These are phyloP conservation scores for Aspiorhynchus laticeps DNA, from an alignment of 2,113 vertebrate genomes.

Conservation along the genomic window DNA sequence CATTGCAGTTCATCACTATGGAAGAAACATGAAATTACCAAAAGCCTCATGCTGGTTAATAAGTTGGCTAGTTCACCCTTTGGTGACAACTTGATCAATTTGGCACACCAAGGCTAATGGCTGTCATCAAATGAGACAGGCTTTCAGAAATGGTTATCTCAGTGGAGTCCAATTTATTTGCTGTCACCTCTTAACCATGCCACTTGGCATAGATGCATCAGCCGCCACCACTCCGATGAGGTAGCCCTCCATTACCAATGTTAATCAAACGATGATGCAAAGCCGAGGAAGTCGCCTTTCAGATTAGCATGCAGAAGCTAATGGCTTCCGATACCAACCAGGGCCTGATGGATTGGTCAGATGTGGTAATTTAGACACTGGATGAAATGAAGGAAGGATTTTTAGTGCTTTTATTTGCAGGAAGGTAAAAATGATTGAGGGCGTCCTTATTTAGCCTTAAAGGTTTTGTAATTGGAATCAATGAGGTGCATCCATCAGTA, in stretches of 20 bases:
- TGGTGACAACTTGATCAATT: conserved; percentile 76
- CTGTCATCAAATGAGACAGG: conserved; percentile 75
- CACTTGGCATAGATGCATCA: conserved; percentile 70
- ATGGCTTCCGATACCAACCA: conserved; percentile 53
- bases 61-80: conserved; percentile 64
- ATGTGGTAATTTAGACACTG: conserved; percentile 42
- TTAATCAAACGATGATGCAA: conserved; percentile 66
- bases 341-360: conserved; percentile 55
- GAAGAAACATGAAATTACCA: conserved; percentile 64
- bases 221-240: conserved; percentile 62
- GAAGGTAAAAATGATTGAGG: conserved; percentile 63
- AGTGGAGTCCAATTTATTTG: conserved; percentile 74
- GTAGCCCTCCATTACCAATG: conserved; percentile 63
- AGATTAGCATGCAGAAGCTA: conserved; percentile 59
- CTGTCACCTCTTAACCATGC: conserved; percentile 71
- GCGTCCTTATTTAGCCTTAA: conserved; percentile 65
- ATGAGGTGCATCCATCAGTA: conserved; percentile 74
- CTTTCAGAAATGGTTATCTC: conserved; percentile 73
- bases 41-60: conserved; percentile 71
- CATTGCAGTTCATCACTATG: conserved; percentile 43
- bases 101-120: conserved; percentile 75
- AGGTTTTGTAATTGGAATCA: conserved; percentile 73
- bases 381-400: conserved; percentile 52
- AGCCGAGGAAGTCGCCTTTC: conserved; percentile 58
- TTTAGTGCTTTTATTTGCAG: conserved; percentile 58